Evolutionary conservation across 2,888 invertebrate genomes (phyloP), one percentile per base, ranked within the genome.

Genomic region (Sphaerophoria rueppellii): DNA sequence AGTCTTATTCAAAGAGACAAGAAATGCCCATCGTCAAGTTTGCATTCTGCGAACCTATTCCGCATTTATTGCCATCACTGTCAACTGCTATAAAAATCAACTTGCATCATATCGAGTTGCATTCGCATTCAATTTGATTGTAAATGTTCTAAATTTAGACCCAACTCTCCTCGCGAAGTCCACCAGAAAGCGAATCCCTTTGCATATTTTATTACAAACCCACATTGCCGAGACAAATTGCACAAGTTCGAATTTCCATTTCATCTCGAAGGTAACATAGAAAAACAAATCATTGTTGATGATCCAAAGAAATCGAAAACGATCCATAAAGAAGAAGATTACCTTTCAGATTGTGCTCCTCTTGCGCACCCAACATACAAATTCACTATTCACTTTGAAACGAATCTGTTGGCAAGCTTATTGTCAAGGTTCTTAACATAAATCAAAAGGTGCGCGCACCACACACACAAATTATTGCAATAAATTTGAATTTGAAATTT

Each of bases 401-500:
- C 35, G 54, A 69, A 32, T 61, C 32, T 54, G 48, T 34, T 80
- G 54, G 37, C 67, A 71, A 40, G 75, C 67, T 72, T 52, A 76
- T 76, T 83, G 79, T 85, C 85, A 81, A 81, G 81, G 73, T 70
- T 77, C 24, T 70, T 81, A 85, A 85, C 50, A 81, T 85, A 85
- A 85, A 85, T 85, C 81, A 85, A 70, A 85, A 76, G 24, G 24
- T 2, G 24, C 24, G 1, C 63, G 67, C 69, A 58, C 61, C 61
- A 40, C 70, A 65, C 73, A 54, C 11, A 58, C 11, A n/a, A n/a
- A n/a, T n/a, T n/a, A 70, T 81, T 74, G 70, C 81, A 81, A 85
- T 85, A 85, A 85, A 85, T 85, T 85, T 85, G 85, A 85, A 85
- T 81, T 85, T 85, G 54, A 81, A 77, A 85, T 85, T 85, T 85